Conservation (phyloP, 2,797 vertebrate genomes). For the Philypnodon macrostomus region DNA sequence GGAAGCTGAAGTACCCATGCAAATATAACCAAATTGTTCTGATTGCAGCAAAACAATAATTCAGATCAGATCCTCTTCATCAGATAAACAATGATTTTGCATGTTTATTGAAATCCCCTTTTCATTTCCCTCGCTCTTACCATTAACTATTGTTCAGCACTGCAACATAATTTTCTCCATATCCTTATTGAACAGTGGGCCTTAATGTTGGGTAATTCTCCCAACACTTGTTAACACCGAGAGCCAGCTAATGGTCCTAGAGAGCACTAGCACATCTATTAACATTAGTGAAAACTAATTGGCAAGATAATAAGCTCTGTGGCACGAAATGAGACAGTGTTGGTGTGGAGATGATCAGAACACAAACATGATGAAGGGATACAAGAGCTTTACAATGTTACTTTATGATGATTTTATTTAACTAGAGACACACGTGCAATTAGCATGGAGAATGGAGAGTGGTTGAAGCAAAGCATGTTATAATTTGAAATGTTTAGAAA, state of each 20-base stretch:
- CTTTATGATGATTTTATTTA: slow-evolving; percentile 15
- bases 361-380: slow-evolving; percentile 47
- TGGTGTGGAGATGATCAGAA: slow-evolving; percentile 58
- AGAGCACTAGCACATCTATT: slow-evolving; percentile 72
- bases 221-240: slow-evolving; percentile 66
- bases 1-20: neutral
- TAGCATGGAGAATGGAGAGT: slow-evolving; percentile 14
- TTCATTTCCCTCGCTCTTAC: slow-evolving; percentile 40
- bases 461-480: neutral
- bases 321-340: slow-evolving; percentile 71
- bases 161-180: slow-evolving; percentile 62
- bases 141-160: slow-evolving; percentile 64
- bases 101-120: slow-evolving; percentile 47
- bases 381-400: slow-evolving; percentile 16
- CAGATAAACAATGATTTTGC: slow-evolving; percentile 17
- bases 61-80: neutral
- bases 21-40: neutral
- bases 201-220: slow-evolving; percentile 64
- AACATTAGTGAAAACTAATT: slow-evolving; percentile 76
- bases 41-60: neutral
- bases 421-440: slow-evolving; percentile 16
- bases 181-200: slow-evolving; percentile 61
- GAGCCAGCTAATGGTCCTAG: slow-evolving; percentile 71
- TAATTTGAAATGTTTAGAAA: no score
- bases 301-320: slow-evolving; percentile 72